A percentile compares a stretch with the other conserved stretches of the same genome.
These are phyloP conservation scores for Regulus satrapa DNA, from an alignment of 2,113 vertebrate species.

Conservation along the genomic window DNA sequence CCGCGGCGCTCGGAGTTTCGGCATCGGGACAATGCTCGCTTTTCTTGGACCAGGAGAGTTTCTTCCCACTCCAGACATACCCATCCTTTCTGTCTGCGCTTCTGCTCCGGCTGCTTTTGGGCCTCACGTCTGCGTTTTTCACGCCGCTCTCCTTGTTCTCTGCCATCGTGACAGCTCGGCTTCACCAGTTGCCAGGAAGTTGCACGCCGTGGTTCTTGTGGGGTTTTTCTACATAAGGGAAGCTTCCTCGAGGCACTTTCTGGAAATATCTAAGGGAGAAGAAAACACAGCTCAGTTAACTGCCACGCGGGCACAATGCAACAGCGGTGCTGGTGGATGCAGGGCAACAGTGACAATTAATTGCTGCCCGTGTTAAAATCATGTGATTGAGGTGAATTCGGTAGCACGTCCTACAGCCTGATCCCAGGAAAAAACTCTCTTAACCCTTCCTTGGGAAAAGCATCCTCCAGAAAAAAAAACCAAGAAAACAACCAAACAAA, in stretches of 20 bases:
- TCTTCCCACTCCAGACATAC: slow-evolving; percentile 90
- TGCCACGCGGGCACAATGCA: background rate
- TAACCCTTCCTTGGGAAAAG: background rate
- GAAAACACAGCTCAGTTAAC: background rate
- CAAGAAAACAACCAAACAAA: too few species aligned
- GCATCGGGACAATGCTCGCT: slow-evolving; percentile 71
- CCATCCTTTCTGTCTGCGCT: slow-evolving; percentile 89
- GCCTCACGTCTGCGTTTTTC: slow-evolving; percentile 81
- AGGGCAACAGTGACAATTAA: background rate
- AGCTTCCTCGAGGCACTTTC: slow-evolving; percentile 55
- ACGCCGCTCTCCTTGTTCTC: slow-evolving; percentile 77
- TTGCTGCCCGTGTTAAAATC: background rate
- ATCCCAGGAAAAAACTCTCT: background rate
- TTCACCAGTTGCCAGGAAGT: slow-evolving; percentile 31
- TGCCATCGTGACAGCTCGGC: slow-evolving; percentile 68
- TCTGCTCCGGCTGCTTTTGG: slow-evolving; percentile 88
- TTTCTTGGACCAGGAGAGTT: slow-evolving; percentile 83
- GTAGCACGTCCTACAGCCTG: background rate
- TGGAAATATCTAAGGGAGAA: slow-evolving; percentile 46
- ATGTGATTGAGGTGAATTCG: background rate
- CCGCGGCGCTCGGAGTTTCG: slow-evolving; percentile 53
- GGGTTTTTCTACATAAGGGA: slow-evolving; percentile 24
- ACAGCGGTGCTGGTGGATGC: background rate
- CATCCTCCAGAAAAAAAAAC: background rate
- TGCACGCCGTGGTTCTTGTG: background rate